Evolutionary conservation across 2,113 vertebrate species (phyloP), one percentile per base, ranked within the genome.

Genomic region (Heteronetta atricapilla): DNA sequence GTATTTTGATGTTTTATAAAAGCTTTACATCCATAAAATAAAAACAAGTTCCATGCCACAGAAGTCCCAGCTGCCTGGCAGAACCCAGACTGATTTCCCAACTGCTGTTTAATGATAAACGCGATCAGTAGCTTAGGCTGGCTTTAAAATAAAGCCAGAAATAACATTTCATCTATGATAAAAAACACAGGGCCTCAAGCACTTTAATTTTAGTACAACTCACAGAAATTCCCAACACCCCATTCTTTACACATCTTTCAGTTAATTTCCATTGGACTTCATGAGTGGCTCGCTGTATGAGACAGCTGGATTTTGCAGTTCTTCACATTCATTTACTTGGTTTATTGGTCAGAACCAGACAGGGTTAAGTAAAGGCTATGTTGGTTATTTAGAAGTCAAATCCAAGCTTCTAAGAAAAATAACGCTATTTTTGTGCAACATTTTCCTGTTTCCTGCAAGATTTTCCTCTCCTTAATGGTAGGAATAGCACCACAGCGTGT

Each of bases 301-400:
- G 67, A 82, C 93, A 96, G 84, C 93, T 93, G 95, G 89, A 94
- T 95, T 74, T 63, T 82, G 74, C 67, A 89, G 67, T 91, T 87
- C 58, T n/a, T 74, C 55, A 40, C 69, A 55, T 60, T 66, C 8
- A 44, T 44, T 62, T 36, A 21, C 75, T 60, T 78, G 6, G 36
- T 81, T 93, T 93, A 63, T 34, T 95, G 48, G 67, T 92, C 67
- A 94, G 63, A 89, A 94, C n/a, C 36, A 87, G 67, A 34, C 36
- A 80, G 78, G 67, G 78, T 94, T 95, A 95, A 95, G 88, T 55
- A 89, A 93, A 94, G 70, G 75, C 50, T 80, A 88, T 1, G 2
- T 3, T 80, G 48, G 44, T 70, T 93, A 77, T 59, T 86, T 66
- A 77, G 55, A 26, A 82, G 67, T 59, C 63, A 90, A 94, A 86